Evolutionary conservation across 2,113 vertebrate species (phyloP), one percentile per base, ranked within the genome.

Genomic region (Boulengeromyrus knoepffleri): DNA sequence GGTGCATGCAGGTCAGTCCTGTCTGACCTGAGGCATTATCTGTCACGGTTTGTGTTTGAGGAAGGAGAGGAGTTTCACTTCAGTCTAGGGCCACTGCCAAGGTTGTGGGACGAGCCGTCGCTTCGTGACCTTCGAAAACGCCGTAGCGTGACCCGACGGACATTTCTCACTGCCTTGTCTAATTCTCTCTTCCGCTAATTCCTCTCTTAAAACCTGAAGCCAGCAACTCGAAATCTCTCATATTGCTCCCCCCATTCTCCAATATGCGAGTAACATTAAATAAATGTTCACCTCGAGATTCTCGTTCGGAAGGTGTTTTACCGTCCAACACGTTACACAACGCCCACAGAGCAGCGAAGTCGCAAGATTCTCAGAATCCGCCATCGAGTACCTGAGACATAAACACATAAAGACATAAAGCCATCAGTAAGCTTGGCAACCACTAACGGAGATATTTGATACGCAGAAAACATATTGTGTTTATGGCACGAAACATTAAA

Each of bases 321-420:
- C 36, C 74, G 36, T 39, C 74, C 31, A 80, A 80, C 74, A 42
- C 36, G 74, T 42, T 80, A 80, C 74, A 42, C 13, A 17, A 80
- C 74, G 36, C 74, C 74, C 74, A 80, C 74, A 70, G n/a, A 70
- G 62, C 62, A 70, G 74, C 74, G 0, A 80, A 42, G 74, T 42
- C 74, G 17, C 74, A 80, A 80, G 74, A 80, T 80, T 80, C 74
- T 80, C 74, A 42, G 74, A 80, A 80, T 7, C 36, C 36, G 17
- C 31, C 74, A 80, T 80, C 74, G 36, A 42, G 74, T 39, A 80
- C 74, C 74, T 80, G 74, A 80, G 74, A 80, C 74, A 39, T 80
- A 80, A 80, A 80, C 36, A 80, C 62, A 70, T 70, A 80, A 80
- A 80, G 36, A 80, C 74, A 80, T 80, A 80, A 80, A 80, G 74